Base-by-base conservation (phyloP, 2,888 invertebrate genomes). In the Ophonus ardosiacus region DNA sequence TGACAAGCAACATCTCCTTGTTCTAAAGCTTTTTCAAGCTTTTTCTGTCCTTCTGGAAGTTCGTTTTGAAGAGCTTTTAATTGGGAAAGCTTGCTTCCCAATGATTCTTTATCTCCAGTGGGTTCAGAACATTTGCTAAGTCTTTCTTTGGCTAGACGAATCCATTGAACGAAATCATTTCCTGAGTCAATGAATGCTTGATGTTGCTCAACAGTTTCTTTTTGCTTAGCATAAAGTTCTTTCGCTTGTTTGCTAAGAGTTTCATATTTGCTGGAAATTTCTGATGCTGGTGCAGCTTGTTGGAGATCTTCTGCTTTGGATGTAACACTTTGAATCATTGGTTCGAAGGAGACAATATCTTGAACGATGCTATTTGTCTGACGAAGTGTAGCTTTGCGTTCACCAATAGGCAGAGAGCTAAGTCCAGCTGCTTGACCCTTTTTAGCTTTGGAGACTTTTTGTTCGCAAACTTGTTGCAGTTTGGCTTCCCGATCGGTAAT, bases 341-440 rank as follows among this genome's bases (percentile, higher is more conserved):
- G 98, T 91, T 98, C 98, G 92, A 98, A 98, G 81, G 98, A 97
- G 87, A 98, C 97, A 90, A 98, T 98, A 92, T 99, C 98, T 92
- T 98, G 98, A 63, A 98, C 97, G 89, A 98, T 97, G 91, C 97
- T 97, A 92, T 97, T 97, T 85, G 98, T 98, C 92, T 97, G 97
- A 87, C 98, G 94, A 68, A 98, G 93, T 88, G 96, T 97, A 6
- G 97, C 97, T 91, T 97, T 97, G 83, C 97, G 93, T 90, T 98
- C 98, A 80, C 97, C 97, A 76, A 96, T 94, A 83, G 96, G 95
- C 43, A 97, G 92, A 5, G 96, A 94, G 86, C 96, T 96, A 4
- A 97, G 93, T 63, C 97, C 97, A 57, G 93, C 95, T 88, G 93
- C 95, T 88, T 96, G 94, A 24, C 96, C 96, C 88, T 95, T 96